Evolutionary conservation across 2,797 vertebrate species (phyloP).

Genomic region (Chiloscyllium punctatum): DNA sequence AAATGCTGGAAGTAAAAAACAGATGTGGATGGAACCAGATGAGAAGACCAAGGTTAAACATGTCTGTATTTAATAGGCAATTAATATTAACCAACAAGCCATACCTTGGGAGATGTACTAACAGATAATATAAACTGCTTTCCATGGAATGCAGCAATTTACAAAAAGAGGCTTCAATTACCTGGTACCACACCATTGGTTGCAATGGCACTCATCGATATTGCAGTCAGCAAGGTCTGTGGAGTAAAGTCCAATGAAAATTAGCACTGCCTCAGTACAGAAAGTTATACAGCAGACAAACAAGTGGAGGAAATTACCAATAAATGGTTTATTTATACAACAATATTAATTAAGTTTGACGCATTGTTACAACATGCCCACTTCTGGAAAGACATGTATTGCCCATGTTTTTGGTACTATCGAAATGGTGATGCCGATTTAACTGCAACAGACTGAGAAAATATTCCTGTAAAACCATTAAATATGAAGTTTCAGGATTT

Average conservation of each 20-base stretch:
- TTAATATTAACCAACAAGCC: neutral
- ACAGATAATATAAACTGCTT: neutral
- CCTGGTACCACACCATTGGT: slow-evolving; percentile 97
- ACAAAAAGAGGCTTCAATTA: slow-evolving; percentile 46
- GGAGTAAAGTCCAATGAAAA: slow-evolving; percentile 34
- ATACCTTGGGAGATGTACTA: too few species aligned
- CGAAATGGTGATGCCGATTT: neutral
- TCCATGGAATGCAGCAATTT: neutral
- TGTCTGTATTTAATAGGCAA: neutral
- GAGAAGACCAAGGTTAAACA: neutral
- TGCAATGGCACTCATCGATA: slow-evolving; percentile 97
- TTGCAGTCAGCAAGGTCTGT: slow-evolving; percentile 93
- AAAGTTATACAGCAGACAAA: neutral
- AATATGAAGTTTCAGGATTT: neutral
- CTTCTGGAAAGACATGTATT: neutral
- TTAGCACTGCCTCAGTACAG: neutral
- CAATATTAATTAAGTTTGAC: neutral
- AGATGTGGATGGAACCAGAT: neutral
- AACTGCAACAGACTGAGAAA: neutral
- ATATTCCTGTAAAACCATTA: neutral
- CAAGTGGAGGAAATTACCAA: neutral
- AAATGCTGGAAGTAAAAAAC: neutral
- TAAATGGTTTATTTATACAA: neutral
- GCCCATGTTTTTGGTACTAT: neutral
- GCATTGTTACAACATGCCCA: neutral